phyloP scores from a whole-genome alignment of 2,797 vertebrate species.

The Rallus crepitans region DNA sequence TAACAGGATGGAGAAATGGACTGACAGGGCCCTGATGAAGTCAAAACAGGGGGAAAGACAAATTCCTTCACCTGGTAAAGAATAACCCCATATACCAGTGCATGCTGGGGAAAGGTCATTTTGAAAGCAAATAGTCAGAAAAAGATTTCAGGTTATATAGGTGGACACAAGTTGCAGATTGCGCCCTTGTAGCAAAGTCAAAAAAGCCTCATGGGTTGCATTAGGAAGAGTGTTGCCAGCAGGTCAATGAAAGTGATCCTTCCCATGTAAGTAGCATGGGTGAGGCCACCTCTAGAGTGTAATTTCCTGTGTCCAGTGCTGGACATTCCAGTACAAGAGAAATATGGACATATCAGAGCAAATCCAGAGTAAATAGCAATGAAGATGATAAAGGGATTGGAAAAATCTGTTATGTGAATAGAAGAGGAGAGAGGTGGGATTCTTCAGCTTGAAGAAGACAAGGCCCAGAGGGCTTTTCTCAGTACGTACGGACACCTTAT shows the following conservation, averaged over 20 bases:
- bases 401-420: not conserved
- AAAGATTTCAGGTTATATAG: not conserved
- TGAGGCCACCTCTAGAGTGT: not conserved
- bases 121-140: not conserved
- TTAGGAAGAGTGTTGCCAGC: not conserved
- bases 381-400: not conserved
- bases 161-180: not conserved
- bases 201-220: not conserved
- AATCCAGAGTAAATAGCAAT: not conserved
- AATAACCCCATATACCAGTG: not conserved
- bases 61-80: not conserved
- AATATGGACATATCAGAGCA: not conserved
- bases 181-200: not conserved
- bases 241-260: not conserved
- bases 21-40: not conserved
- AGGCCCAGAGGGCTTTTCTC: not conserved
- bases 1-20: not conserved
- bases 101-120: not conserved
- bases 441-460: not conserved
- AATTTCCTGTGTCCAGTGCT: not conserved
- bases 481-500: not conserved
- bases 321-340: not conserved
- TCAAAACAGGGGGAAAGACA: not conserved
- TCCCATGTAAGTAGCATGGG: not conserved
- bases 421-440: not conserved